These are phyloP conservation scores for Darevskia mixta DNA, from an alignment of 2,797 vertebrate genomes.

Conservation along the genomic window DNA sequence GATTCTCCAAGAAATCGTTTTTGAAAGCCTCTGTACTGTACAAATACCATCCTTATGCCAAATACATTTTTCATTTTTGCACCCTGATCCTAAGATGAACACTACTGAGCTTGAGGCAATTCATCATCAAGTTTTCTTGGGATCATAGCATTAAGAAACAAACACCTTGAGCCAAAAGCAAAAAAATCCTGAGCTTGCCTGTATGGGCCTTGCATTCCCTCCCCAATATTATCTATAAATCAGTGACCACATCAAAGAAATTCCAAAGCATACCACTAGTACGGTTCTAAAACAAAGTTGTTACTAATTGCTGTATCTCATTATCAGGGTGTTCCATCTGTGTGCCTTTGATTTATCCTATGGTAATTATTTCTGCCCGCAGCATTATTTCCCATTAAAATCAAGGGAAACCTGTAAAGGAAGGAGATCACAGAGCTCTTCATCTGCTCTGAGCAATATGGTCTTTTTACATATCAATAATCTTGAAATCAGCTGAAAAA, in stretches of 20 bases:
- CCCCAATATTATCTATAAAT: conserved; percentile 41
- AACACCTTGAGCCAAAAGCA: conserved; percentile 10
- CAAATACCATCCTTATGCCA: neutral
- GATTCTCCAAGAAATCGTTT: neutral
- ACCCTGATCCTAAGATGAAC: neutral
- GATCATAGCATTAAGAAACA: conserved; percentile 1
- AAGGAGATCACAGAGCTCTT: conserved; percentile 37
- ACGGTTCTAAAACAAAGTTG: conserved; percentile 45
- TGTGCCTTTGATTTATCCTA: conserved; percentile 46
- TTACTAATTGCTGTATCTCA: conserved; percentile 44
- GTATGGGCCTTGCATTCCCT: conserved; percentile 31
- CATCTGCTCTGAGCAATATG: conserved; percentile 43
- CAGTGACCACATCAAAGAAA: conserved; percentile 45
- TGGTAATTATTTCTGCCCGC: conserved; percentile 57
- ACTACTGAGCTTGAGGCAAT: neutral
- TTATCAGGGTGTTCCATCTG: conserved; percentile 27
- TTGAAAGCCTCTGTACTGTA: neutral
- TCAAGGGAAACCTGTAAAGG: conserved; percentile 47
- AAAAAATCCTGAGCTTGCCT: conserved; percentile 18
- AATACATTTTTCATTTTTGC: neutral
- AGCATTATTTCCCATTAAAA: conserved; percentile 51
- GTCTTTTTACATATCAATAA: neutral
- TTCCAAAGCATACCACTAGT: neutral
- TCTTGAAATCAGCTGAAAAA: too few species aligned
- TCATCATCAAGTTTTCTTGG: neutral